Percentiles rank a stretch among this genome's conserved stretches.
phyloP scores from a whole-genome alignment of 2,888 invertebrate genomes.

The Cantharis nigra region DNA sequence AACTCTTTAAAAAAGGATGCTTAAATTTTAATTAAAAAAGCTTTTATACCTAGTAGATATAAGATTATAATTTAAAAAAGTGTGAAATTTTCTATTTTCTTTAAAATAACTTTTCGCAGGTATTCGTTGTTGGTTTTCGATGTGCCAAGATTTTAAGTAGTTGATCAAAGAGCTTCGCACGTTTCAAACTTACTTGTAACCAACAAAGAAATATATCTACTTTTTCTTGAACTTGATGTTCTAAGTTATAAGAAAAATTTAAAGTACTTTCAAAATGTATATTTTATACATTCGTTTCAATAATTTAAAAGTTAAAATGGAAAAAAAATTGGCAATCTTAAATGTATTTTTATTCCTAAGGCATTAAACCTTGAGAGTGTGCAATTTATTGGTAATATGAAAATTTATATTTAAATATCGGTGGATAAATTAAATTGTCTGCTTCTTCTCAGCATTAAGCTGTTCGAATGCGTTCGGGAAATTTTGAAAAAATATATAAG shows the following conservation, averaged over 20 bases:
- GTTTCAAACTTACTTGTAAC: slow-evolving; percentile 9
- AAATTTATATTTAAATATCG: neutral
- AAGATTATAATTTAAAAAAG: neutral
- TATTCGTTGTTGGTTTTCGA: neutral
- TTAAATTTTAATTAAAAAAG: neutral
- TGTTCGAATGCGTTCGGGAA: too few relatives aligned
- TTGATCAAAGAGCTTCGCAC: slow-evolving; percentile 10
- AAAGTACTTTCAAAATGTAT: neutral
- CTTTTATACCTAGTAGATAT: neutral
- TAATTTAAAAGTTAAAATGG: neutral
- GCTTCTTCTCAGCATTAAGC: neutral
- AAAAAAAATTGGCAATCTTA: neutral
- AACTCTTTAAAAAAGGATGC: neutral
- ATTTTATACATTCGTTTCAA: neutral
- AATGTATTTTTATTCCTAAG: neutral
- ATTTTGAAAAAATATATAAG: too few relatives aligned
- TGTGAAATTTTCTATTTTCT: neutral
- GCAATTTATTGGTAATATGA: neutral
- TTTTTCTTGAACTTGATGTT: neutral
- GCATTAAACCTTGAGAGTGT: neutral
- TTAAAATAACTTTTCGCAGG: slow-evolving; percentile 5
- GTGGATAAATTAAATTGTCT: neutral
- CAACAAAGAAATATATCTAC: slow-evolving; percentile 1
- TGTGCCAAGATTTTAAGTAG: slow-evolving; percentile 11
- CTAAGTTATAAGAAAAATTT: neutral